Conservation (phyloP, 2,113 vertebrate species). For the Typhlomys cinereus region DNA sequence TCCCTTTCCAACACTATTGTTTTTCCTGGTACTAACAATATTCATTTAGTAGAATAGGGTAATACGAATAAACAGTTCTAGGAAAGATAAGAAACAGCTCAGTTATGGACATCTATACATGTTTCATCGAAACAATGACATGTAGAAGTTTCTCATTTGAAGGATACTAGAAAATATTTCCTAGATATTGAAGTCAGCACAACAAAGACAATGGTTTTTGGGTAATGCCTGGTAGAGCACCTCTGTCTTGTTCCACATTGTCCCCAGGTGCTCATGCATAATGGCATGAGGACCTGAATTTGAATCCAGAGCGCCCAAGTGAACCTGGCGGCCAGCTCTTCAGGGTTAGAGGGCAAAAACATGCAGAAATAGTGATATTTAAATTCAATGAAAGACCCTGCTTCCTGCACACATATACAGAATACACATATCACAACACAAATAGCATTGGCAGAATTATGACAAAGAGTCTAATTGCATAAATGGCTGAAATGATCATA, state of each 20-base stretch:
- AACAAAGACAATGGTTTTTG: background rate
- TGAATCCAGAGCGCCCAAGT: background rate
- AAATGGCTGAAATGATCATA: background rate
- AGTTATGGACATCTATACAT: background rate
- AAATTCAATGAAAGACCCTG: background rate
- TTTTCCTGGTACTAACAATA: background rate
- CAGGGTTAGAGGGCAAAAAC: too few relatives aligned
- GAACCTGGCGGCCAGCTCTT: background rate
- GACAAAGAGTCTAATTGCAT: background rate
- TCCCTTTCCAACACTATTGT: background rate
- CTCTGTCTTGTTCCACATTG: background rate
- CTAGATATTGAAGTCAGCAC: background rate
- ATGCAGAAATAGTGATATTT: background rate
- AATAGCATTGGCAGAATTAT: background rate
- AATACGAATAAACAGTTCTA: background rate
- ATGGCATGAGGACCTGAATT: background rate
- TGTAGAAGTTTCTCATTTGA: background rate
- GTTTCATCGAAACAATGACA: background rate
- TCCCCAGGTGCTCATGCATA: background rate
- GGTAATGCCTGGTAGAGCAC: background rate
- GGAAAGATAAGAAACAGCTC: background rate
- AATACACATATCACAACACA: background rate
- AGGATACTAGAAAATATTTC: background rate
- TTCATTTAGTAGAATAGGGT: background rate
- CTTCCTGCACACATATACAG: too few relatives aligned